Evolutionary conservation across 2,888 invertebrate species (phyloP), one percentile per base, ranked within the genome.

Genomic region (Lasioglossum calceatum): DNA sequence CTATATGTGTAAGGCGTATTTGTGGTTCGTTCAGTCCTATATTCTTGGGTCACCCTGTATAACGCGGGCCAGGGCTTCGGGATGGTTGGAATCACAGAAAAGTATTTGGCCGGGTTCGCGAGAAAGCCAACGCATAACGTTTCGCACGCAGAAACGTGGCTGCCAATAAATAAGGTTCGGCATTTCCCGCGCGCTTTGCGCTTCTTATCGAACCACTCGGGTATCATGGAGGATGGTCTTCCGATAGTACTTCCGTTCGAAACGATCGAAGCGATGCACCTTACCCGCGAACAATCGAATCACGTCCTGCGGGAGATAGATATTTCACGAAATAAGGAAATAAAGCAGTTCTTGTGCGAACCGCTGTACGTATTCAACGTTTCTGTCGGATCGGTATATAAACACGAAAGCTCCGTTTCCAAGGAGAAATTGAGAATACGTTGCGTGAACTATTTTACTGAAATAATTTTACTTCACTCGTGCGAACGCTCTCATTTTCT

Each of bases 161-260:
- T 89, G 90, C 88, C 93, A 89, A 94, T 94, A 94, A 94, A 94
- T 94, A 93, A 93, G 92, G 90, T 91, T 92, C 92, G 91, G 92
- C 91, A 93, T 93, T 93, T 94, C 92, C 91, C 92, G 92, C 85
- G 86, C 82, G 85, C 79, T 81, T 79, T 58, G 81, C 86, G 87
- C 87, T 82, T 82, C 87, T 87, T 87, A 87, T 87, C 87, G 89
- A 79, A 82, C 79, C 75, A 77, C 83, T 64, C 73, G 54, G 75
- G 73, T 86, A 64, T 50, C 64, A 72, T 16, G 2, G 77, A 54
- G 67, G 87, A 76, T 42, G 81, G 87, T 82, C 85, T 70, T 70
- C 70, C 70, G 70, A 70, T 70, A 36, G 70, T 42, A 70, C 88
- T 87, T 88, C 88, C 88, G 87, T 83, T 82, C 82, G 47, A 27